Evolutionary conservation across 2,888 invertebrate genomes (phyloP).

Genomic region (Silvanus unidentatus): DNA sequence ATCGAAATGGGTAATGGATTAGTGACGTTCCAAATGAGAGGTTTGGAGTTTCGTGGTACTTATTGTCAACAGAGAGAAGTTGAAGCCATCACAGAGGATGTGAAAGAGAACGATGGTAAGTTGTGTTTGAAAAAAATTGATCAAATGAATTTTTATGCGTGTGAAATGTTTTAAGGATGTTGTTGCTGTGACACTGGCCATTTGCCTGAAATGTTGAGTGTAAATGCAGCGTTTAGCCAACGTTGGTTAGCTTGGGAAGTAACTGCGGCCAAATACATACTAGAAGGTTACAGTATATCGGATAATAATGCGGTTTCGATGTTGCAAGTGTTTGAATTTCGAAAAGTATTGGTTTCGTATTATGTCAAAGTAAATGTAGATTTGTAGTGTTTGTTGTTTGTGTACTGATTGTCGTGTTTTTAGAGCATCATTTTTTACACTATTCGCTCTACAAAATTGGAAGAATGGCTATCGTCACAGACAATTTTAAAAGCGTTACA

Average conservation of each 20-base stretch:
- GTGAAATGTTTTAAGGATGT: constrained; percentile 50
- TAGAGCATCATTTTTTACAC: constrained; percentile 97
- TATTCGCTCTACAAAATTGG: constrained; percentile 77
- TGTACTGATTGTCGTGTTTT: too few species aligned
- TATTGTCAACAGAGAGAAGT: constrained; percentile 99
- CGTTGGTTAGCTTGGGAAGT: constrained; percentile 98
- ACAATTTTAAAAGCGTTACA: constrained; percentile 75
- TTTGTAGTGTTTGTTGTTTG: constrained; percentile 1
- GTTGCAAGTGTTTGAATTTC: constrained; percentile 94
- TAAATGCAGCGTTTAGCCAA: constrained; percentile 96
- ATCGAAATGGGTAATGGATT: constrained; percentile 97
- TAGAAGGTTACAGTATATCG: constrained; percentile 97
- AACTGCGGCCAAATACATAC: constrained; percentile 90
- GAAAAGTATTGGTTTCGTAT: constrained; percentile 94
- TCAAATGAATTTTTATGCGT: constrained; percentile 1
- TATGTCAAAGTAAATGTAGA: constrained; percentile 84
- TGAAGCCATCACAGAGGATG: constrained; percentile 96
- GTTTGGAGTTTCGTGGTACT: constrained; percentile 95
- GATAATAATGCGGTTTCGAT: constrained; percentile 97
- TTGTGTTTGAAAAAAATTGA: constrained; percentile 27
- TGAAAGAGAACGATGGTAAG: constrained; percentile 93
- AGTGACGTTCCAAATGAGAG: constrained; percentile 96
- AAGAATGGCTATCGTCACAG: constrained; percentile 81
- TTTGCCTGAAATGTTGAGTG: constrained; percentile 80
- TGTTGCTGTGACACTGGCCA: constrained; percentile 90